Percentiles rank a stretch among this genome's conserved stretches.
Conservation (phyloP, 2,797 vertebrate genomes). For the Poliocrania exsul region DNA sequence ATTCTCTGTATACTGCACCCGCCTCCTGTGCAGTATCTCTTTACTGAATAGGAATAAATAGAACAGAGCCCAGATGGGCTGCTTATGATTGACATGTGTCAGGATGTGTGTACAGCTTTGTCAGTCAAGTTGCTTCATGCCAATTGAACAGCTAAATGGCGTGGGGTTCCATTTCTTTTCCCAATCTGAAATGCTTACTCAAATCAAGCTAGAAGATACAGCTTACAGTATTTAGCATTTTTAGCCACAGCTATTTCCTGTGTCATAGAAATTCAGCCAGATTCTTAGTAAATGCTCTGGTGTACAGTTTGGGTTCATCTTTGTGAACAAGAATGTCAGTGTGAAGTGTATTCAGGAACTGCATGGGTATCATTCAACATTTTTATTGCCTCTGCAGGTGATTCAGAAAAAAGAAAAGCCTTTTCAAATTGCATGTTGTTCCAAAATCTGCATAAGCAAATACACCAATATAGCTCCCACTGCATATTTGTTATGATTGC, state of each 20-base stretch:
- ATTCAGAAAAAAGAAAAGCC: background rate
- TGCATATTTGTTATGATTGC: background rate
- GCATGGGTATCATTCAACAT: background rate
- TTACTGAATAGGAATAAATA: slow-evolving; percentile 14
- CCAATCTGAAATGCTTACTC: background rate
- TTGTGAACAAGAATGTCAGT: background rate
- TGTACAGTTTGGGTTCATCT: background rate
- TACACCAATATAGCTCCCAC: background rate
- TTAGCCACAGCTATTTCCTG: background rate
- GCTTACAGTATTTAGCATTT: background rate
- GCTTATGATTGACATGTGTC: slow-evolving; percentile 15
- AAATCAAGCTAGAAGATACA: background rate
- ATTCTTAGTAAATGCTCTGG: background rate
- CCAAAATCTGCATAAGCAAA: background rate
- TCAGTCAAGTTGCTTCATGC: background rate
- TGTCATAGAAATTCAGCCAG: background rate
- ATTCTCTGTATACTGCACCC: background rate
- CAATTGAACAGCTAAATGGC: background rate
- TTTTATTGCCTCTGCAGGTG: background rate
- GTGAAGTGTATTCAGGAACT: background rate
- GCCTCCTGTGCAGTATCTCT: background rate
- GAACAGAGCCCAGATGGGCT: slow-evolving; percentile 9
- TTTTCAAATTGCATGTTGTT: background rate
- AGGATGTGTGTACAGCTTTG: background rate
- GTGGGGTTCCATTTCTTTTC: background rate